phyloP scores from a whole-genome alignment of 1,140 invertebrate genomes.

The Neocloeon triangulifer region DNA sequence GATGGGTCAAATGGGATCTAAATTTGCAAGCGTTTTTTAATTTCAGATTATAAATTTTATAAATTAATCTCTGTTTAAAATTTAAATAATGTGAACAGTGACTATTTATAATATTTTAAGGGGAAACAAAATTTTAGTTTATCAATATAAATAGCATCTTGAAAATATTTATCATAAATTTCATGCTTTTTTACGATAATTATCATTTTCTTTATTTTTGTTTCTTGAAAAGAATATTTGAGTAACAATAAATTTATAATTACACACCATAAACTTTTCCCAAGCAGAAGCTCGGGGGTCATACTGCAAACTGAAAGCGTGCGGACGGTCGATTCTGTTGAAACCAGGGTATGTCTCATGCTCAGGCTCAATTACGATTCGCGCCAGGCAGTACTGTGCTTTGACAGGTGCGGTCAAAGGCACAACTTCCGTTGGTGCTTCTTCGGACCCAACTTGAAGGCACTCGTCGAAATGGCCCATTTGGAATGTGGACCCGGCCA shows the following conservation, averaged over 20 bases:
- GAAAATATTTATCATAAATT: too few relatives aligned
- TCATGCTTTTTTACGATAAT: too few relatives aligned
- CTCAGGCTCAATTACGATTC: not conserved
- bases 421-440: constrained; percentile 12
- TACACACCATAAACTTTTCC: constrained; percentile 1
- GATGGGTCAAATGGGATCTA: constrained; percentile 5
- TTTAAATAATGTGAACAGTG: too few relatives aligned
- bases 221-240: too few relatives aligned
- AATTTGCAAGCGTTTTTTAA: too few relatives aligned
- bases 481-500: constrained; percentile 33
- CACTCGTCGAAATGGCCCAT: constrained; percentile 47
- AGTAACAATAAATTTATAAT: too few relatives aligned
- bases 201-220: too few relatives aligned
- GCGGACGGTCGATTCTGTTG: not conserved
- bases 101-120: too few relatives aligned
- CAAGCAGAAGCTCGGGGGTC: not conserved
- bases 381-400: constrained; percentile 1
- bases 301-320: constrained; percentile 3
- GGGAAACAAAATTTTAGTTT: too few relatives aligned
- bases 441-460: constrained; percentile 16
- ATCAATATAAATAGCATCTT: too few relatives aligned
- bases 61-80: too few relatives aligned
- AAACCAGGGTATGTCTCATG: constrained; percentile 1
- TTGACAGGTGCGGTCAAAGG: not conserved
- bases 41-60: too few relatives aligned